A percentile compares a stretch with the other conserved stretches of the same genome.
These are phyloP conservation scores for Pycnomerus fuliginosus DNA, from an alignment of 2,888 invertebrate genomes.

Conservation along the genomic window DNA sequence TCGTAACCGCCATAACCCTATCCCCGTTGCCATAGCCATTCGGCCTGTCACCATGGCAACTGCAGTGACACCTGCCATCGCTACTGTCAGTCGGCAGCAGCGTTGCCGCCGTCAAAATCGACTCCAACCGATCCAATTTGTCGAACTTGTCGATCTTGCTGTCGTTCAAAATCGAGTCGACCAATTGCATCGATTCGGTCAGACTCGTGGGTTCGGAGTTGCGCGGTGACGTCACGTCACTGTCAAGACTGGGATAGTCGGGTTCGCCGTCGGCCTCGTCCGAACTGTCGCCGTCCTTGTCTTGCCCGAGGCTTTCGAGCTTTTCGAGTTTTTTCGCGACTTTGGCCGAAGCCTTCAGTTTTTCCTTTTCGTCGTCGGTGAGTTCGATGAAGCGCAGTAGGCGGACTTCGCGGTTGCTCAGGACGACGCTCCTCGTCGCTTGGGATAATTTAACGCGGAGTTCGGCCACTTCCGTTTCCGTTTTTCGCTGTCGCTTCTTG, in stretches of 20 bases:
- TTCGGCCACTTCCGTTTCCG: slow-evolving; percentile 88
- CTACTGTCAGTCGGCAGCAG: slow-evolving; percentile 60
- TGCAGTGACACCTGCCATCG: slow-evolving; percentile 50
- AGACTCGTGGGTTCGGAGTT: slow-evolving; percentile 79
- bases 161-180: slow-evolving; percentile 81
- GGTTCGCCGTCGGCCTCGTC: slow-evolving; percentile 68
- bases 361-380: slow-evolving; percentile 90
- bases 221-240: slow-evolving; percentile 71
- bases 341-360: slow-evolving; percentile 86
- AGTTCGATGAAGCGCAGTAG: slow-evolving; percentile 82
- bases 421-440: slow-evolving; percentile 81
- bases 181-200: slow-evolving; percentile 87
- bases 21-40: slow-evolving; percentile 39
- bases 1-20: slow-evolving; percentile 45
- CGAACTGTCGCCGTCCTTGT: slow-evolving; percentile 68
- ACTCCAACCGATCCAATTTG: slow-evolving; percentile 84
- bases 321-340: slow-evolving; percentile 91
- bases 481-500: slow-evolving; percentile 85
- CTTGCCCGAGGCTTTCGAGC: slow-evolving; percentile 77
- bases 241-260: slow-evolving; percentile 80
- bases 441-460: slow-evolving; percentile 78
- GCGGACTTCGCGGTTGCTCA: slow-evolving; percentile 89
- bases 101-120: slow-evolving; percentile 78
- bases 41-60: slow-evolving; percentile 53
- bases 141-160: slow-evolving; percentile 80